phyloP scores from a whole-genome alignment of 1,140 invertebrate species.

The Trinorchestia longiramus region DNA sequence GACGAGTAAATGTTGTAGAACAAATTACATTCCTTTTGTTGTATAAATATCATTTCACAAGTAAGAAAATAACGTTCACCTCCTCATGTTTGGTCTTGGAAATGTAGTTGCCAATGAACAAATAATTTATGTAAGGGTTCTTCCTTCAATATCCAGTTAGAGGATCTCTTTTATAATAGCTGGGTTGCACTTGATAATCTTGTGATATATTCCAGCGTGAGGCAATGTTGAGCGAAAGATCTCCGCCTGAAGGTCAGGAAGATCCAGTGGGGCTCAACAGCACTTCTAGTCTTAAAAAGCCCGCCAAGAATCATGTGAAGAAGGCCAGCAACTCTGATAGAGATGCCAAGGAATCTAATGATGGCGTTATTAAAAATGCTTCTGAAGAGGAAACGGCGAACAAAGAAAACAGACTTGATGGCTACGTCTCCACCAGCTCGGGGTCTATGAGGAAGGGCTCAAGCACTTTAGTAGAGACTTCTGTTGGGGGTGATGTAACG shows the following conservation, averaged over 20 bases:
- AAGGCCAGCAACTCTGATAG: background rate
- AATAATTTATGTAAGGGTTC: too few relatives aligned
- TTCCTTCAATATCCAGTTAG: too few relatives aligned
- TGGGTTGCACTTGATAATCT: background rate
- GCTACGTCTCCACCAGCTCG: conserved; percentile 38
- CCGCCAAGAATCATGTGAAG: background rate
- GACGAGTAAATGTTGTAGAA: too few relatives aligned
- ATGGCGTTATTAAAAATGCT: background rate
- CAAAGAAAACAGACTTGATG: conserved; percentile 21
- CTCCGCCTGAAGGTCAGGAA: conserved; percentile 63
- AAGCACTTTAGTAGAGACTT: conserved; percentile 19
- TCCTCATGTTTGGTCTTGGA: too few relatives aligned
- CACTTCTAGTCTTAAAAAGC: conserved; percentile 49
- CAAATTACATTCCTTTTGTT: too few relatives aligned
- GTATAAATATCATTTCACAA: too few relatives aligned
- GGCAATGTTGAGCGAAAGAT: conserved; percentile 59
- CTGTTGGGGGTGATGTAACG: background rate
- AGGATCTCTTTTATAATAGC: too few relatives aligned
- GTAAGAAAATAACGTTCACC: too few relatives aligned
- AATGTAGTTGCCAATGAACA: too few relatives aligned
- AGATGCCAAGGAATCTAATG: background rate
- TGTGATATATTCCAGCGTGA: background rate
- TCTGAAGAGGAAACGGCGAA: background rate
- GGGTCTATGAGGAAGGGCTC: conserved; percentile 40
- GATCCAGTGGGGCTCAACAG: conserved; percentile 59